Percentiles rank a stretch among this genome's conserved stretches.
Evolutionary conservation across 2,113 vertebrate species (phyloP).

Genomic region (Ploceus nigricollis): DNA sequence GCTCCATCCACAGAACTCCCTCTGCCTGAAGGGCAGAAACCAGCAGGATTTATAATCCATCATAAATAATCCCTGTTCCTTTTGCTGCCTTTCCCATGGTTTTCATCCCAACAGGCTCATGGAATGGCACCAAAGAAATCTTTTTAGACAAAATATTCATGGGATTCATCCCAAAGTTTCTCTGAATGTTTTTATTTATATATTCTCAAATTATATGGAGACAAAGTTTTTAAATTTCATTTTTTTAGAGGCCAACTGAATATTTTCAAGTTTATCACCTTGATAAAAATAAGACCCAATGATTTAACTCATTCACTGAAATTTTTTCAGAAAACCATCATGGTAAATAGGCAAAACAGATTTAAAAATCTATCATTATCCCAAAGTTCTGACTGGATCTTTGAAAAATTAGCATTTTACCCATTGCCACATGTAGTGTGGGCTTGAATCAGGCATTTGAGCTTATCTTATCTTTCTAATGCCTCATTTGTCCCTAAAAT

Average conservation of each 20-base stretch:
- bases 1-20: neutral
- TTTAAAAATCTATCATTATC: neutral
- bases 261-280: neutral
- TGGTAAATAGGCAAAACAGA: neutral
- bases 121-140: neutral
- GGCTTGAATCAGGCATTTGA: neutral
- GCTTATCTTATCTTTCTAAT: rapidly evolving
- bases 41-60: neutral
- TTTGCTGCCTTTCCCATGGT: neutral
- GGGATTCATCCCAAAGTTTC: neutral
- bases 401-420: neutral
- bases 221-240: rapidly evolving
- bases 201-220: neutral
- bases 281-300: neutral
- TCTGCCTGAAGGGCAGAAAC: neutral
- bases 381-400: neutral
- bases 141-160: neutral
- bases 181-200: neutral
- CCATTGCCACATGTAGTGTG: neutral
- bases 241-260: neutral
- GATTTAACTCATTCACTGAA: neutral
- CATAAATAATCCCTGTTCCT: neutral
- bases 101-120: neutral
- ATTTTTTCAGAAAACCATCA: neutral
- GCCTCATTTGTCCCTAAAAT: neutral